Conservation (phyloP, 2,888 invertebrate genomes). For the Erebia epiphron region DNA sequence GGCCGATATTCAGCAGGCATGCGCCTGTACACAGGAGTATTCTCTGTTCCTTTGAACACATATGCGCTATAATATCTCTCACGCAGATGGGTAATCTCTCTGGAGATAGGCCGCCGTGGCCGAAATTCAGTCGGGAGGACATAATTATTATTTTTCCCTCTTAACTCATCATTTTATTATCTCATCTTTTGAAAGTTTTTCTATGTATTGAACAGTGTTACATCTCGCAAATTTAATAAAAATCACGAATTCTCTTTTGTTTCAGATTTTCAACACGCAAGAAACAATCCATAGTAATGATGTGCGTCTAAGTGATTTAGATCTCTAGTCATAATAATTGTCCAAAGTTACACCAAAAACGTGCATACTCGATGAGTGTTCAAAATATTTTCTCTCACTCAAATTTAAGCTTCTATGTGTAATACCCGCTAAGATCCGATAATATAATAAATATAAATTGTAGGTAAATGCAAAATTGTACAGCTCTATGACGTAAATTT, state of each 20-base stretch:
- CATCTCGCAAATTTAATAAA: background rate
- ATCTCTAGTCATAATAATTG: slow-evolving; percentile 46
- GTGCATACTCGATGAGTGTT: slow-evolving; percentile 26
- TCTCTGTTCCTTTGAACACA: too few relatives aligned
- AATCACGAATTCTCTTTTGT: slow-evolving; percentile 9
- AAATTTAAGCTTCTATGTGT: slow-evolving; percentile 49
- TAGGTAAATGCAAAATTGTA: slow-evolving; percentile 55
- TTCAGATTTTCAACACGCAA: slow-evolving; percentile 33
- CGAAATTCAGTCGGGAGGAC: too few relatives aligned
- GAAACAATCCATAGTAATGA: slow-evolving; percentile 16
- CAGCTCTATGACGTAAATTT: slow-evolving; percentile 54
- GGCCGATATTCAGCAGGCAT: too few relatives aligned
- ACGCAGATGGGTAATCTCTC: too few relatives aligned
- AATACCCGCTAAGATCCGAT: slow-evolving; percentile 22
- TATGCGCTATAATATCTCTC: too few relatives aligned
- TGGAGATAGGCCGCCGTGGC: too few relatives aligned
- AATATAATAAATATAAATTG: slow-evolving; percentile 13
- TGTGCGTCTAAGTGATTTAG: slow-evolving; percentile 35
- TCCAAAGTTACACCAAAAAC: slow-evolving; percentile 41
- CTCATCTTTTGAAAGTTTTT: too few relatives aligned
- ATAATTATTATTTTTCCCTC: too few relatives aligned
- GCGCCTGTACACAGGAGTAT: too few relatives aligned
- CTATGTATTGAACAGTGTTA: too few relatives aligned
- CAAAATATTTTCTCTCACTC: slow-evolving; percentile 28
- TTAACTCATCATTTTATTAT: too few relatives aligned